Conservation (phyloP, 2,888 invertebrate genomes). For the Netelia virgata region DNA sequence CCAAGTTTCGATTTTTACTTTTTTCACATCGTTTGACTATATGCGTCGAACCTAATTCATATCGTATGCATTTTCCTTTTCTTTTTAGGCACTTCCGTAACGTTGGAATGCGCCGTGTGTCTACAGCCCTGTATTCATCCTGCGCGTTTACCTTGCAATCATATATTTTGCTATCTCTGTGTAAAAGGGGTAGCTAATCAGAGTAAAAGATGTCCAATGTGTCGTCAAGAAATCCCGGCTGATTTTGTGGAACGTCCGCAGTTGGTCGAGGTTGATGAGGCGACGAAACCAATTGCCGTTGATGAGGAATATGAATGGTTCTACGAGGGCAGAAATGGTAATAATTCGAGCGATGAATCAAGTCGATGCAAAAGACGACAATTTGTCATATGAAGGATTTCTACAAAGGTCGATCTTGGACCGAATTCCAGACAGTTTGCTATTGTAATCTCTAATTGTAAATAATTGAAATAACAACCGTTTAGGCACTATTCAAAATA, state of each 20-base stretch:
- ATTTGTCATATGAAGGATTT: too few relatives aligned
- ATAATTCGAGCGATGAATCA: constrained; percentile 74
- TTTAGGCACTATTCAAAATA: too few relatives aligned
- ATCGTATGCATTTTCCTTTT: constrained; percentile 3
- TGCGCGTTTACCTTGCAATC: constrained; percentile 96
- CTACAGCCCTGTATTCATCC: constrained; percentile 96
- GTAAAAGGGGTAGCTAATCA: constrained; percentile 96
- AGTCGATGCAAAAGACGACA: background rate
- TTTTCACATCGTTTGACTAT: background rate
- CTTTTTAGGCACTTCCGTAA: constrained; percentile 73
- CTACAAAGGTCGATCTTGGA: too few relatives aligned
- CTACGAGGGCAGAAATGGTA: constrained; percentile 97
- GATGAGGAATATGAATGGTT: constrained; percentile 96
- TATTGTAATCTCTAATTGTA: too few relatives aligned
- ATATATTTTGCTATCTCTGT: constrained; percentile 98
- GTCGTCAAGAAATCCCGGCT: constrained; percentile 94
- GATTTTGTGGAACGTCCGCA: constrained; percentile 95
- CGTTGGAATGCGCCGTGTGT: constrained; percentile 95
- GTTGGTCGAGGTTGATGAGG: constrained; percentile 87
- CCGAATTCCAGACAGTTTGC: too few relatives aligned
- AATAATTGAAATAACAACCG: too few relatives aligned
- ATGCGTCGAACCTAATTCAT: background rate
- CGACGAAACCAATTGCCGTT: constrained; percentile 84
- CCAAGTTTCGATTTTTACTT: background rate
- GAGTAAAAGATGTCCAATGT: constrained; percentile 96